Percentiles rank a stretch among this genome's conserved stretches.
Conservation (phyloP, 2,888 invertebrate genomes). For the Heteropelma amictum region DNA sequence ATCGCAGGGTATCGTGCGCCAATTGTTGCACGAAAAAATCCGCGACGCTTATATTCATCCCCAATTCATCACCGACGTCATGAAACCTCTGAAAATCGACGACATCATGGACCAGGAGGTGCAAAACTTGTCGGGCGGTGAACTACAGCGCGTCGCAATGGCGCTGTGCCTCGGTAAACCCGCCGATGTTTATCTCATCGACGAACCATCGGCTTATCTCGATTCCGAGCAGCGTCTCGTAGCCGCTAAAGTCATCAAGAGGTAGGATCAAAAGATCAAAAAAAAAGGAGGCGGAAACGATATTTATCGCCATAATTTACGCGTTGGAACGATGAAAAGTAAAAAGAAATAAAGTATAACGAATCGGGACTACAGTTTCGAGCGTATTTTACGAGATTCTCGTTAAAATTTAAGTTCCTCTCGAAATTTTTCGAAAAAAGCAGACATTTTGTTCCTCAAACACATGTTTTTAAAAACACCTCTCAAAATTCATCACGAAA, state of each 20-base stretch:
- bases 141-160: conserved; percentile 97
- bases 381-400: too few relatives aligned
- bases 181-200: conserved; percentile 98
- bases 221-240: conserved; percentile 99
- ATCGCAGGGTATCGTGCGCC: conserved; percentile 94
- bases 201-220: conserved; percentile 99
- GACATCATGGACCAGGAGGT: conserved; percentile 99
- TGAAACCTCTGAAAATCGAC: conserved; percentile 98
- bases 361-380: too few relatives aligned
- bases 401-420: too few relatives aligned
- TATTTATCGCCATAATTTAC: too few relatives aligned
- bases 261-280: too few relatives aligned
- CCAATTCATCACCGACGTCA: conserved; percentile 98
- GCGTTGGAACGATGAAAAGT: too few relatives aligned
- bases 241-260: conserved; percentile 99
- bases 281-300: too few relatives aligned
- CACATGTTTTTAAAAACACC: too few relatives aligned
- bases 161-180: conserved; percentile 98
- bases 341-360: too few relatives aligned
- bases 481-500: too few relatives aligned
- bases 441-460: too few relatives aligned
- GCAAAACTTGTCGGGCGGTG: conserved; percentile 99
- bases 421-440: too few relatives aligned
- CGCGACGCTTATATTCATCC: conserved; percentile 98
- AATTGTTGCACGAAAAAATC: conserved; percentile 96